These are phyloP conservation scores for Andrena cerasifolii DNA, from an alignment of 1,140 invertebrate species.

Conservation along the genomic window DNA sequence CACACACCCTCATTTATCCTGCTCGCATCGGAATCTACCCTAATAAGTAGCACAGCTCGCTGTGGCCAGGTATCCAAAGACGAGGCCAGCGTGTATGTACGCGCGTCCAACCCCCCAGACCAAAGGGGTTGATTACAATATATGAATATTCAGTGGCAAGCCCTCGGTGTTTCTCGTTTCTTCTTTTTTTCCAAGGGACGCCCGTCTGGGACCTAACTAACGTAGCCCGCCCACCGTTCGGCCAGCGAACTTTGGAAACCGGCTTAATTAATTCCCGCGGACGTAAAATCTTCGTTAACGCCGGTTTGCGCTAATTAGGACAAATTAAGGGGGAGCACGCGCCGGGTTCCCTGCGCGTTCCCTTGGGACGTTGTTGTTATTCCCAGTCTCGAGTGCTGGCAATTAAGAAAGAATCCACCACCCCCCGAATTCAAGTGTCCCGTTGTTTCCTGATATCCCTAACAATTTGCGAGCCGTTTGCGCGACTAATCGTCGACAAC, in stretches of 20 bases:
- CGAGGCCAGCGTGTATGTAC: conserved; percentile 1
- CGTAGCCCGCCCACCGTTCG: conserved; percentile 31
- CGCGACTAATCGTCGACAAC: conserved; percentile 1
- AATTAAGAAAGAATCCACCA: conserved; percentile 11
- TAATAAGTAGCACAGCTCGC: conserved; percentile 35
- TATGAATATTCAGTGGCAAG: conserved; percentile 80
- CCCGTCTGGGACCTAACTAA: conserved; percentile 43
- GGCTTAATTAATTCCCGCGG: conserved; percentile 75
- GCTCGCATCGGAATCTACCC: background rate
- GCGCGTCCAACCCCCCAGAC: conserved; percentile 56
- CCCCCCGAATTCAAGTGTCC: no score
- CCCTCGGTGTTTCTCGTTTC: conserved; percentile 49
- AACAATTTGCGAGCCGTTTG: background rate
- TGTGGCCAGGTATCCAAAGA: conserved; percentile 38
- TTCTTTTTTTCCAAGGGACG: conserved; percentile 48
- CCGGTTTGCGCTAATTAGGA: conserved; percentile 73
- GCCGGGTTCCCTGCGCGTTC: background rate
- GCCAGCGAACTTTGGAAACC: conserved; percentile 64
- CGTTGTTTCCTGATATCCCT: background rate
- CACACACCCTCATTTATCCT: background rate
- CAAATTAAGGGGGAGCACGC: conserved; percentile 62
- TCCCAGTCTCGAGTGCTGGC: conserved; percentile 14
- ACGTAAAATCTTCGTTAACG: conserved; percentile 76
- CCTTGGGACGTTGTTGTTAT: conserved; percentile 7
- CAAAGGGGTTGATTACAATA: conserved; percentile 80